phyloP scores from a whole-genome alignment of 2,797 vertebrate species.

The Acanthurus leucopareius region DNA sequence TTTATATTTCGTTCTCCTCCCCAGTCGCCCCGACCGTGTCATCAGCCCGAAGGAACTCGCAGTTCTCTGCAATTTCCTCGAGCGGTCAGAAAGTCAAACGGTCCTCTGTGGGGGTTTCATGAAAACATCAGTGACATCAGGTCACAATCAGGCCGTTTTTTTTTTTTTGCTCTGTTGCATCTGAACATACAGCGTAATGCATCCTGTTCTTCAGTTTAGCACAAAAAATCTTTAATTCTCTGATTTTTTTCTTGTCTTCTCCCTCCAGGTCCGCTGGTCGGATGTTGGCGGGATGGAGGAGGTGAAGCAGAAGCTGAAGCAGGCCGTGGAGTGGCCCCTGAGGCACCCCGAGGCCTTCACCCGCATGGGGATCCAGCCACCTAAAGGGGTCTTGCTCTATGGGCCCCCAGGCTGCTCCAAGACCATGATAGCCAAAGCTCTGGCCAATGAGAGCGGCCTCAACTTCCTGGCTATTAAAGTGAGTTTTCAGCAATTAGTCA shows the following conservation, averaged over 20 bases:
- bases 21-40: conserved; percentile 6
- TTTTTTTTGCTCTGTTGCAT: conserved; percentile 63
- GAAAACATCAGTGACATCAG: conserved; percentile 67
- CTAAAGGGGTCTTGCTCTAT: conserved; percentile 94
- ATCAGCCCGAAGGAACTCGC: conserved; percentile 50
- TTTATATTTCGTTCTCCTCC: conserved; percentile 39
- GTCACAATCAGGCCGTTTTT: conserved; percentile 51
- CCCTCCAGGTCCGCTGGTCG: conserved; percentile 93
- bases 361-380: conserved; percentile 94
- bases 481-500: conserved; percentile 37
- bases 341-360: conserved; percentile 93
- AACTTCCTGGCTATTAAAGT: conserved; percentile 98
- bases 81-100: conserved; percentile 47
- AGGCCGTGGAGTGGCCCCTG: conserved; percentile 97
- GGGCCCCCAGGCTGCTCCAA: conserved; percentile 98
- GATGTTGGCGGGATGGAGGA: conserved; percentile 95
- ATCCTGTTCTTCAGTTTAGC: too few species aligned
- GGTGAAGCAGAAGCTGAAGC: conserved; percentile 94
- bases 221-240: not conserved
- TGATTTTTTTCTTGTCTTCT: not conserved
- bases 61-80: conserved; percentile 27
- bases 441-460: conserved; percentile 95
- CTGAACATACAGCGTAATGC: not conserved
- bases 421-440: conserved; percentile 97
- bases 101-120: conserved; percentile 36